These are phyloP conservation scores for Phymorhynchus buccinoides DNA, from an alignment of 1,140 invertebrate species.

Conservation along the genomic window DNA sequence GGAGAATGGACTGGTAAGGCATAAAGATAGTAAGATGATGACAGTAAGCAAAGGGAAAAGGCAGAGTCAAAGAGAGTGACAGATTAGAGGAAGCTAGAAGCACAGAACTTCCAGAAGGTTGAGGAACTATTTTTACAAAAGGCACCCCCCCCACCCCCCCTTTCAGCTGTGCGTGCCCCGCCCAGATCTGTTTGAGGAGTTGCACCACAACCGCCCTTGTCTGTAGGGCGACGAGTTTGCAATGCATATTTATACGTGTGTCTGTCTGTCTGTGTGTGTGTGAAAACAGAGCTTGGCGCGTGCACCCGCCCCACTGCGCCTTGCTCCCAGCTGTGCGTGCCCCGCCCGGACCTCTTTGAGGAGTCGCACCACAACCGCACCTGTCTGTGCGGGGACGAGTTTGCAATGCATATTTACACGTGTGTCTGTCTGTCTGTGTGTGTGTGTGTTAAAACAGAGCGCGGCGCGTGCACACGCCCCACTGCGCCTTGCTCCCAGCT, in stretches of 20 bases:
- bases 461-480: constrained; percentile 46
- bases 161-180: constrained; percentile 63
- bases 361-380: constrained; percentile 47
- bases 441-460: constrained; percentile 16
- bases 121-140: no score
- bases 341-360: constrained; percentile 34
- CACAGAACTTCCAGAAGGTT: no score
- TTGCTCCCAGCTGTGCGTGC: constrained; percentile 62
- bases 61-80: no score
- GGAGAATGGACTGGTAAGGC: no score
- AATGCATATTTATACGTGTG: not conserved
- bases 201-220: not conserved
- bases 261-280: no score
- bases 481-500: constrained; percentile 58
- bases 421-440: no score
- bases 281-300: constrained; percentile 38
- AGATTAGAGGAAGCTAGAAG: no score
- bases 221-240: not conserved
- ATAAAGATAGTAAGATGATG: no score
- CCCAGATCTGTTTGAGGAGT: no score
- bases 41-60: no score
- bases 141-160: constrained; percentile 43
- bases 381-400: no score
- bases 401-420: not conserved
- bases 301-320: constrained; percentile 46